These are phyloP conservation scores for Tachypleus tridentatus DNA, from an alignment of 1,140 invertebrate genomes.

Conservation along the genomic window DNA sequence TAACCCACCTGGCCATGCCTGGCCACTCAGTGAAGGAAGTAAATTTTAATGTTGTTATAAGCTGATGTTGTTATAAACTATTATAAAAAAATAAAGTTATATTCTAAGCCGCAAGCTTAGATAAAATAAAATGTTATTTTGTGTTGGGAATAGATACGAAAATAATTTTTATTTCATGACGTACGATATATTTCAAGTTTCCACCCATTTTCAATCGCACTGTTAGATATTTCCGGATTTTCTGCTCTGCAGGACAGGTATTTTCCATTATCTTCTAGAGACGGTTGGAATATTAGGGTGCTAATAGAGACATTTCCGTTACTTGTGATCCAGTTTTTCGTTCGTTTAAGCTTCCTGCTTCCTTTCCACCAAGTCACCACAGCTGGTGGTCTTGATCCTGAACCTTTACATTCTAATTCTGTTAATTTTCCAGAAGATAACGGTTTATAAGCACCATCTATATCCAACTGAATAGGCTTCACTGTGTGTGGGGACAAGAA, in stretches of 20 bases:
- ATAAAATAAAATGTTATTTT: too few relatives aligned
- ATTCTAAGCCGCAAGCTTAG: too few relatives aligned
- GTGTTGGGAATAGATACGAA: too few relatives aligned
- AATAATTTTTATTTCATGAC: conserved; percentile 26
- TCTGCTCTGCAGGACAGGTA: conserved; percentile 67
- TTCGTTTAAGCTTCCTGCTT: background rate
- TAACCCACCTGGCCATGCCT: too few relatives aligned
- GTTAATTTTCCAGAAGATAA: conserved; percentile 61
- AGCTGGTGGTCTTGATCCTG: conserved; percentile 69
- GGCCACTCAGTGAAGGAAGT: too few relatives aligned
- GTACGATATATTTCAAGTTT: conserved; percentile 72
- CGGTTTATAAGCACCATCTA: conserved; percentile 32
- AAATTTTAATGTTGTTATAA: too few relatives aligned
- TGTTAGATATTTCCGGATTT: conserved; percentile 54
- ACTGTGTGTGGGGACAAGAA: conserved; percentile 40
- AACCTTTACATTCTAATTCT: conserved; percentile 67
- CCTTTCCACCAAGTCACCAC: conserved; percentile 69
- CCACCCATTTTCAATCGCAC: conserved; percentile 60
- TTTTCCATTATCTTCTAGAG: conserved; percentile 63
- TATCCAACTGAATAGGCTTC: conserved; percentile 59
- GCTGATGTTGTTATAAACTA: too few relatives aligned
- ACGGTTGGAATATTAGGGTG: conserved; percentile 59
- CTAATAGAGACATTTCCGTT: conserved; percentile 68
- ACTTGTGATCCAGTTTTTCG: background rate
- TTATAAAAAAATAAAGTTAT: too few relatives aligned